A percentile compares a stretch with the other conserved stretches of the same genome.
Conservation (phyloP, 2,888 invertebrate species). For the Odontocolon sp. region DNA sequence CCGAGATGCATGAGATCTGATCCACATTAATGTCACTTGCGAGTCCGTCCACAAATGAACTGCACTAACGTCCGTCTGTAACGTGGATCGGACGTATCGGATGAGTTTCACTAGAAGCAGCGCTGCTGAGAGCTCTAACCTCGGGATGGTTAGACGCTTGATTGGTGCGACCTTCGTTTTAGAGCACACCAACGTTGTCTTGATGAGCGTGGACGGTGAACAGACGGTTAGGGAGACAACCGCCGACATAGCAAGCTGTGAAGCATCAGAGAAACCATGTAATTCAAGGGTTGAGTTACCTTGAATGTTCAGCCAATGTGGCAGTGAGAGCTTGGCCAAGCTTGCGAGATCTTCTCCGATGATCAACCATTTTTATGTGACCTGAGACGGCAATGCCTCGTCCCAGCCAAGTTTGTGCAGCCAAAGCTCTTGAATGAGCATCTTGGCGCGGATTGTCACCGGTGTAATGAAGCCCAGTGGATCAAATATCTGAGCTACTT, state of each 20-base stretch:
- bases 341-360: constrained; percentile 16
- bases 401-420: constrained; percentile 50
- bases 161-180: constrained; percentile 27
- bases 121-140: too few relatives aligned
- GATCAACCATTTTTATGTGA: neutral
- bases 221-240: constrained; percentile 31
- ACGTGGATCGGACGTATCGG: neutral
- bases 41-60: constrained; percentile 54
- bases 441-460: constrained; percentile 48
- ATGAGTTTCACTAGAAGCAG: neutral
- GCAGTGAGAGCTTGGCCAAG: constrained; percentile 17
- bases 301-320: constrained; percentile 54
- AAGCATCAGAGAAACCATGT: too few relatives aligned
- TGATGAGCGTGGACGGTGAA: constrained; percentile 1
- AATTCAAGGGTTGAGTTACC: too few relatives aligned
- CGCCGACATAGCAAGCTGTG: constrained; percentile 42
- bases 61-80: neutral
- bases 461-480: constrained; percentile 51
- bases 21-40: constrained; percentile 42
- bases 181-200: constrained; percentile 20
- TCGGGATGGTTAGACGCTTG: constrained; percentile 28
- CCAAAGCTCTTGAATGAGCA: constrained; percentile 54
- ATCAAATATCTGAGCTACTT: constrained; percentile 54
- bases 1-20: constrained; percentile 43
- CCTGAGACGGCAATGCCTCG: constrained; percentile 6